A percentile compares a stretch with the other conserved stretches of the same genome.
These are phyloP conservation scores for Syncerus caffer DNA, from an alignment of 2,797 vertebrate species.

Conservation along the genomic window DNA sequence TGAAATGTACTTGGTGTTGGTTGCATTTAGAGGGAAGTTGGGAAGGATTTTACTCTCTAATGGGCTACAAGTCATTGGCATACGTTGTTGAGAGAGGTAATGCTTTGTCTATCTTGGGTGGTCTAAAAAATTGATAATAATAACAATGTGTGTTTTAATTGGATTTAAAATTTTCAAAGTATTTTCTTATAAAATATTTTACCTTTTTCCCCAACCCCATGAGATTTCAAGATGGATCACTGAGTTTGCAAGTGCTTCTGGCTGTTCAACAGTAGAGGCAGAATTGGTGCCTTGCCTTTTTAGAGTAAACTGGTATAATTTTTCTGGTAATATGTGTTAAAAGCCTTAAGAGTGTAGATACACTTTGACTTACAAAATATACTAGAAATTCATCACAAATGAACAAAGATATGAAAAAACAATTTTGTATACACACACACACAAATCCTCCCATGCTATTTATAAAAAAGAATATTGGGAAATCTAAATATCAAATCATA, in stretches of 20 bases:
- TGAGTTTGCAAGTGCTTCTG: background rate
- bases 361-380: background rate
- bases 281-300: background rate
- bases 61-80: background rate
- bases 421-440: background rate
- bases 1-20: background rate
- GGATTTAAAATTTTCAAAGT: background rate
- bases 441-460: background rate
- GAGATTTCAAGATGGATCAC: background rate
- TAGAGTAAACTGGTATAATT: background rate
- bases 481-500: background rate
- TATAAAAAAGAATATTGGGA: background rate
- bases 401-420: background rate
- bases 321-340: background rate
- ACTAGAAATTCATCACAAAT: background rate
- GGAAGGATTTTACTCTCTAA: background rate
- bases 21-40: background rate
- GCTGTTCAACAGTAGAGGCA: background rate
- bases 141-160: background rate
- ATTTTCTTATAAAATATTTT: slow-evolving; percentile 18
- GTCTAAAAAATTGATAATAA: background rate
- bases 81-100: background rate
- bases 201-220: background rate
- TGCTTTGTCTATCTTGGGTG: background rate
- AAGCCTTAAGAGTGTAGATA: background rate